Conservation (phyloP, 2,888 invertebrate species). For the Diogma glabrata region DNA sequence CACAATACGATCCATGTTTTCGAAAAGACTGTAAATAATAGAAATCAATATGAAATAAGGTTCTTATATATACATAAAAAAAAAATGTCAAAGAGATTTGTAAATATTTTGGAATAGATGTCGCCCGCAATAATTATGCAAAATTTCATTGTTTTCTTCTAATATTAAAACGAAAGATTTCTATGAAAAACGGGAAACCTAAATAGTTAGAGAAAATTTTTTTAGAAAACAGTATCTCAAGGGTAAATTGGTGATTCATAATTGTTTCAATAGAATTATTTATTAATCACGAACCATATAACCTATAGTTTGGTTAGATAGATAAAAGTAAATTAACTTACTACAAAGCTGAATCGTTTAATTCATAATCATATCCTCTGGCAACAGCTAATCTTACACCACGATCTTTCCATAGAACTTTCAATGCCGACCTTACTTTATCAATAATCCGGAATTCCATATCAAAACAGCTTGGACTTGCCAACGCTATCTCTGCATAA, state of each 20-base stretch:
- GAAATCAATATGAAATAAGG: too few species aligned
- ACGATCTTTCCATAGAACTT: slow-evolving; percentile 49
- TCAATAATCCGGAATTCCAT: slow-evolving; percentile 43
- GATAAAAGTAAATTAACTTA: slow-evolving; percentile 34
- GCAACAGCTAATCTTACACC: slow-evolving; percentile 50
- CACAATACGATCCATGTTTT: slow-evolving; percentile 53
- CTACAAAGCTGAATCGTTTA: slow-evolving; percentile 55
- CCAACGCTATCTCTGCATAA: slow-evolving; percentile 41
- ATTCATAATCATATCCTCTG: slow-evolving; percentile 53
- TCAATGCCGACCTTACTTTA: slow-evolving; percentile 40
- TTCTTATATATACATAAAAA: too few species aligned
- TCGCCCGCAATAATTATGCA: too few species aligned
- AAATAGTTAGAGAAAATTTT: too few species aligned
- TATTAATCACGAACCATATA: slow-evolving; percentile 4
- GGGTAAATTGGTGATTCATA: too few species aligned
- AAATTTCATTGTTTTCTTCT: too few species aligned
- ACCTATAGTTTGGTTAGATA: too few species aligned
- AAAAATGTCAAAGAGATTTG: too few species aligned
- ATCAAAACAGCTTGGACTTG: slow-evolving; percentile 42
- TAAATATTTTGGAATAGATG: too few species aligned
- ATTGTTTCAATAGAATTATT: slow-evolving; percentile 1
- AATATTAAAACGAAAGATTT: too few species aligned
- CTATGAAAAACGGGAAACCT: too few species aligned
- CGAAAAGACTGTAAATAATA: slow-evolving; percentile 42
- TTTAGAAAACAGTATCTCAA: too few species aligned